These are phyloP conservation scores for Zeuzera pyrina DNA, from an alignment of 2,888 invertebrate species.

Conservation along the genomic window DNA sequence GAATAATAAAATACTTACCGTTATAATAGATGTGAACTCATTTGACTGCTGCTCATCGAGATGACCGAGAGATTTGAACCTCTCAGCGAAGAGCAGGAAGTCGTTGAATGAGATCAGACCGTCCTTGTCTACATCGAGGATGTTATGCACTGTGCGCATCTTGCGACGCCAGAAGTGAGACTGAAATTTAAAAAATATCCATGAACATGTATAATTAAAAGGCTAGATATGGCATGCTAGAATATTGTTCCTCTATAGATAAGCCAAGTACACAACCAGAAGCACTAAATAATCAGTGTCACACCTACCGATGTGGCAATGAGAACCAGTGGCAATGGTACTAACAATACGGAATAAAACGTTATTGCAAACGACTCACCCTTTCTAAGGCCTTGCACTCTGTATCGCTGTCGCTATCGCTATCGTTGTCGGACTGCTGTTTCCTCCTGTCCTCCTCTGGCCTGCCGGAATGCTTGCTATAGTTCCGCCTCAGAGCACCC, in stretches of 20 bases:
- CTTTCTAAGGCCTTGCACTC: conserved; percentile 63
- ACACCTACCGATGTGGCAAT: too few species aligned
- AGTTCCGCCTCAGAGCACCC: conserved; percentile 33
- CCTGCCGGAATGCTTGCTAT: conserved; percentile 64
- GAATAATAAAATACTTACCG: conserved; percentile 66
- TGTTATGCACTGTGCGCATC: conserved; percentile 88
- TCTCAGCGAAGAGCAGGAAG: conserved; percentile 80
- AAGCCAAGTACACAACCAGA: background rate
- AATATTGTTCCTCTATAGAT: background rate
- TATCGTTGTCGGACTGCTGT: conserved; percentile 66
- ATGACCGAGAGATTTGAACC: conserved; percentile 84
- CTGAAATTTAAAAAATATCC: conserved; percentile 25
- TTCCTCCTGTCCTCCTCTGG: conserved; percentile 54
- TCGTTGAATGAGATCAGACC: conserved; percentile 89
- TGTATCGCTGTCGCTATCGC: conserved; percentile 72
- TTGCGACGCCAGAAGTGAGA: conserved; percentile 86
- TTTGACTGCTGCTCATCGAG: conserved; percentile 76
- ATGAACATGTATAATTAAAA: background rate
- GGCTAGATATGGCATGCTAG: background rate
- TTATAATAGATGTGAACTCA: conserved; percentile 80
- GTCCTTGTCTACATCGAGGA: conserved; percentile 88
- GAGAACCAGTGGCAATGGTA: too few species aligned
- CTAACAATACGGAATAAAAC: background rate
- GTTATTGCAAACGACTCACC: conserved; percentile 36
- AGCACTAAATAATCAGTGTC: background rate